Evolutionary conservation across 37 sponge, comb jelly and placozoan species (phyloP).

Genomic region (Halichondria panicea): DNA sequence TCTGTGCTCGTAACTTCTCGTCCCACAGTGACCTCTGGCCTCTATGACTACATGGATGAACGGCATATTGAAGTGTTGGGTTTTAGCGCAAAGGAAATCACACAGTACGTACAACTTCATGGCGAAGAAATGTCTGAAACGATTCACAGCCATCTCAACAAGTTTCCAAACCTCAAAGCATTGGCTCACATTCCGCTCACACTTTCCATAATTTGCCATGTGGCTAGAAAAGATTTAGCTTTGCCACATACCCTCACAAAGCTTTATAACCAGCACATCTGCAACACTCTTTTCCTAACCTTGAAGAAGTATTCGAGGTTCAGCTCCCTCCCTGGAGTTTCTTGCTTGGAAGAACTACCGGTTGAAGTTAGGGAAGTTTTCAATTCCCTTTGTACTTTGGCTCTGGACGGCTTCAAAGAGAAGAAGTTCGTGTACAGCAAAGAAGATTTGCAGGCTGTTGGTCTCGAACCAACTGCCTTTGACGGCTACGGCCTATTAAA

Average conservation of each 20-base stretch:
- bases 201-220: slow-evolving; percentile 23
- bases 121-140: too few relatives aligned
- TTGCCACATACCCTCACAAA: slow-evolving; percentile 31
- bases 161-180: slow-evolving; percentile 35
- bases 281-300: slow-evolving; percentile 6
- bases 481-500: slow-evolving; percentile 28
- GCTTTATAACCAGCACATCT: slow-evolving; percentile 26
- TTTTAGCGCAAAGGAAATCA: neutral
- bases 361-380: neutral
- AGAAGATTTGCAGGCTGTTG: neutral
- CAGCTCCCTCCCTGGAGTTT: neutral
- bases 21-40: slow-evolving; percentile 15
- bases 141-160: slow-evolving; percentile 19
- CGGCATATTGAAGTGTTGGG: slow-evolving; percentile 37
- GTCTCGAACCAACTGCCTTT: too few relatives aligned
- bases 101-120: slow-evolving; percentile 15
- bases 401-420: slow-evolving; percentile 32
- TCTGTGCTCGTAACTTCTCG: slow-evolving; percentile 40
- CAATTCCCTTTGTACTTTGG: slow-evolving; percentile 2
- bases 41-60: slow-evolving; percentile 33
- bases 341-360: neutral
- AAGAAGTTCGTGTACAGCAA: slow-evolving; percentile 10
- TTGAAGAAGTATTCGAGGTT: neutral
- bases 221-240: neutral
- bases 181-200: slow-evolving; percentile 47